Evolutionary conservation across 2,888 invertebrate species (phyloP).

Genomic region (Odontomyia ornata): DNA sequence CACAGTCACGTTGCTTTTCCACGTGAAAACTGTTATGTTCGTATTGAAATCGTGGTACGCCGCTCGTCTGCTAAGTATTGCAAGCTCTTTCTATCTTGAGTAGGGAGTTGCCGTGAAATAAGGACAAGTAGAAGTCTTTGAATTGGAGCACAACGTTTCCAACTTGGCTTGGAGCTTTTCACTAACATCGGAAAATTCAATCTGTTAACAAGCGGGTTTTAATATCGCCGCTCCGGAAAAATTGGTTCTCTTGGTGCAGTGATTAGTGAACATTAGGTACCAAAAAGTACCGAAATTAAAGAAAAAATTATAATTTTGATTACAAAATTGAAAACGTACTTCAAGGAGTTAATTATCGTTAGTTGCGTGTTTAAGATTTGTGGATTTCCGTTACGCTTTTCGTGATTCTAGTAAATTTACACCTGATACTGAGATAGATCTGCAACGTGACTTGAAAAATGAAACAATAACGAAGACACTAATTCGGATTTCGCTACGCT

Average conservation of each 20-base stretch:
- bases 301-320: background rate
- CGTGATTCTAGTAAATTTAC: background rate
- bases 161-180: background rate
- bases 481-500: too few species aligned
- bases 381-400: background rate
- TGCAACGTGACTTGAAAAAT: background rate
- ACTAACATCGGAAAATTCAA: constrained; percentile 29
- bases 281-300: background rate
- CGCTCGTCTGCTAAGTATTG: background rate
- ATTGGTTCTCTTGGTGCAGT: background rate
- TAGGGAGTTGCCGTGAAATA: background rate
- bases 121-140: background rate
- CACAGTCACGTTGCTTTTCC: constrained; percentile 46
- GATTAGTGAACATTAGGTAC: background rate
- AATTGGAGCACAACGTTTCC: constrained; percentile 1
- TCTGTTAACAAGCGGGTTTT: constrained; percentile 4
- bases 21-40: constrained; percentile 45
- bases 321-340: background rate
- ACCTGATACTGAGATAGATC: background rate
- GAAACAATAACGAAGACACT: too few species aligned
- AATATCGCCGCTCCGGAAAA: background rate
- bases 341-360: background rate
- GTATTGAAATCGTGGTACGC: constrained; percentile 31
- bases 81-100: background rate
- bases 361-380: background rate